Percentiles rank a stretch among this genome's conserved stretches.
Evolutionary conservation across 2,113 vertebrate genomes (phyloP).

Genomic region (Perognathus longimembris): DNA sequence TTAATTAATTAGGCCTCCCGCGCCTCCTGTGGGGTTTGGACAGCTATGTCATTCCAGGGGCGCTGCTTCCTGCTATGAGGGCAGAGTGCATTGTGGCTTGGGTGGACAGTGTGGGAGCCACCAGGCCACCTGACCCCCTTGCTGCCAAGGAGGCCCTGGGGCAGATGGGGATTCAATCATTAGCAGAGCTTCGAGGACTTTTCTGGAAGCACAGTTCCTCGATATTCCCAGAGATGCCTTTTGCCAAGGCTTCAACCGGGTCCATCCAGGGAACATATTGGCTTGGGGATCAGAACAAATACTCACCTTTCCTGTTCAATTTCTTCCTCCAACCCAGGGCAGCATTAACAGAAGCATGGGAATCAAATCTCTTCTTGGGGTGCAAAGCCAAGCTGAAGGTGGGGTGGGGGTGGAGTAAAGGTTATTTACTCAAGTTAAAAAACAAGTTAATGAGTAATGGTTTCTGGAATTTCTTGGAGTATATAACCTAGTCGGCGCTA

Average conservation of each 20-base stretch:
- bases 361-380: neutral
- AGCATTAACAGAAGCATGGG: neutral
- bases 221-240: neutral
- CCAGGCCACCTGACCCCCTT: neutral
- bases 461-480: slow-evolving; percentile 74
- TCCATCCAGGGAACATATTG: neutral
- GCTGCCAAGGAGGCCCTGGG: neutral
- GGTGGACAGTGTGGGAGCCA: neutral
- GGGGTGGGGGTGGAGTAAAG: neutral
- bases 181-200: neutral
- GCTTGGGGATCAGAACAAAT: neutral
- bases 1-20: slow-evolving; percentile 73
- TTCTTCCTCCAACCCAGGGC: neutral
- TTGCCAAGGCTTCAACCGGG: neutral
- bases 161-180: neutral
- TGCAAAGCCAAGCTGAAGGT: slow-evolving; percentile 11
- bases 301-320: neutral
- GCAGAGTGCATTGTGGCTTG: neutral
- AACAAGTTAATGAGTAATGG: slow-evolving; percentile 70
- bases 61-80: slow-evolving; percentile 31
- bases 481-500: slow-evolving; percentile 67
- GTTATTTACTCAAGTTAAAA: slow-evolving; percentile 60
- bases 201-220: slow-evolving; percentile 13
- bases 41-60: slow-evolving; percentile 70
- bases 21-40: slow-evolving; percentile 60